Evolutionary conservation across 2,113 vertebrate species (phyloP), one percentile per base, ranked within the genome.

Genomic region (Pogonocichla stellata): DNA sequence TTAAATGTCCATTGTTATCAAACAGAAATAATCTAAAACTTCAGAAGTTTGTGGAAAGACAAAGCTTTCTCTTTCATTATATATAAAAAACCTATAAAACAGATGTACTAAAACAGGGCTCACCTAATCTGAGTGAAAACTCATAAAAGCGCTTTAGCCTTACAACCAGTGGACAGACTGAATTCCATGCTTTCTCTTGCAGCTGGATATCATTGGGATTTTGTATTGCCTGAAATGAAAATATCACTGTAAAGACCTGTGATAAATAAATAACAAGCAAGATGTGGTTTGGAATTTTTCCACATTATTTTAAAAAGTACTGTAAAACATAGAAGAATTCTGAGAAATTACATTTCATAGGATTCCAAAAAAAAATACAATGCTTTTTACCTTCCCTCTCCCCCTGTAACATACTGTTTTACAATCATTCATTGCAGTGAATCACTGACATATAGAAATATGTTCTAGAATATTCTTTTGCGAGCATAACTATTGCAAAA

Each of bases 141-240:
- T 99, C 98, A 89, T 99, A 99, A 96, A 99, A 99, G 71, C 98
- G 98, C 96, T 99, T 99, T 88, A 99, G 98, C 38, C 98, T 98
- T 93, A 99, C 99, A 69, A 99, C 99, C 54, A 99, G 97, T 9
- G 99, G 99, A 86, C 99, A 99, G 33, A 99, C 99, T 0, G 99
- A 98, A 97, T 99, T 99, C 99, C 99, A 99, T 1, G 99, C 99
- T 91, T 97, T 98, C 95, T 99, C 99, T 95, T 99, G 99, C 90
- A 99, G 98, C 43, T 98, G 98, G 92, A 98, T 98, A 97, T 99
- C 99, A 25, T 96, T 99, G 54, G 99, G 99, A 90, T 99, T 99
- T 96, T 99, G 99, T 97, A 99, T 99, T 14, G 99, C 99, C 99
- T 99, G 97, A 54, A 96, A 97, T 13, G 38, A 89, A 84, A 94